These are phyloP conservation scores for Dicyrtoma fusca DNA, from an alignment of 2,888 invertebrate species.

Conservation along the genomic window DNA sequence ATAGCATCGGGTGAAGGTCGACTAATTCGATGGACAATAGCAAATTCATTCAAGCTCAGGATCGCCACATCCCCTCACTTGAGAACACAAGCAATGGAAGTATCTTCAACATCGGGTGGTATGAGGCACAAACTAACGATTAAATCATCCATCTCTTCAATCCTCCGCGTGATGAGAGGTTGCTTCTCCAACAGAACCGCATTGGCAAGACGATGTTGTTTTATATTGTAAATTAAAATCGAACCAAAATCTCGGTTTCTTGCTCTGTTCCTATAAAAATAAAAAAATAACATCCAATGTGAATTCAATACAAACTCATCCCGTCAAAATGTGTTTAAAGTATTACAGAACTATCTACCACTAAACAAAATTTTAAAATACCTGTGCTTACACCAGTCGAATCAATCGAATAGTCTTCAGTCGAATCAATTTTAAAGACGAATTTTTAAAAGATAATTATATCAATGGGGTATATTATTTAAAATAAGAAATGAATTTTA, in stretches of 20 bases:
- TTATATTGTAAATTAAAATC: constrained; percentile 66
- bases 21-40: not conserved
- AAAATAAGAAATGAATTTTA: too few species aligned
- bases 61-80: constrained; percentile 44
- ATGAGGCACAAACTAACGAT: constrained; percentile 73
- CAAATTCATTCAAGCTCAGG: constrained; percentile 41
- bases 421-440: too few species aligned
- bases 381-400: too few species aligned
- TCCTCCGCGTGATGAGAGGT: constrained; percentile 67
- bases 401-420: too few species aligned
- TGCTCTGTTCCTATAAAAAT: constrained; percentile 51
- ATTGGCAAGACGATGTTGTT: constrained; percentile 60
- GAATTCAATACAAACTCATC: too few species aligned
- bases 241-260: constrained; percentile 59
- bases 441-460: too few species aligned
- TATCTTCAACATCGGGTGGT: constrained; percentile 63
- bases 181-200: constrained; percentile 66
- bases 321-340: too few species aligned
- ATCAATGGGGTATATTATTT: too few species aligned
- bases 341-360: too few species aligned
- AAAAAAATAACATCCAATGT: not conserved
- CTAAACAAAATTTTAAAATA: too few species aligned
- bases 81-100: constrained; percentile 49
- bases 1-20: constrained; percentile 59
- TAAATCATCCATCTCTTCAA: constrained; percentile 67